Base-by-base conservation (phyloP, 1,140 invertebrate species). In the Solen grandis region DNA sequence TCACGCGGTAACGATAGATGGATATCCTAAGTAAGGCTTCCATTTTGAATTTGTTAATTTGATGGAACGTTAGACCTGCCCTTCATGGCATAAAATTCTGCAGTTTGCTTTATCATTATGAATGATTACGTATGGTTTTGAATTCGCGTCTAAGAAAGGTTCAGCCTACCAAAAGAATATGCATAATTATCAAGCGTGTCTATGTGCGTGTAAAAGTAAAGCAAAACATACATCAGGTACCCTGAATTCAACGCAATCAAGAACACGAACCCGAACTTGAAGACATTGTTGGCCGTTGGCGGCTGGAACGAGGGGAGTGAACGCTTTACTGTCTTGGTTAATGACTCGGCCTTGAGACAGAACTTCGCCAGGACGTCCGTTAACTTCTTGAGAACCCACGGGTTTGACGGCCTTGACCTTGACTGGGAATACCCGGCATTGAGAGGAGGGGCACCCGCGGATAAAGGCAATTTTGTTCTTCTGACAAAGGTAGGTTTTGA, bases 361-460 rank as follows among this genome's bases (percentile, higher is more conserved):
- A 91, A 94, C 87, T 99, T 99, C 87, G 96, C 98, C 4, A 98
- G 98, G 87, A 96, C 97, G 88, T 95, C 97, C 4, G 97, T 98
- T 57, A 96, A 97, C 84, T 99, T 97, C 92, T 93, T 99, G 1
- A 94, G 97, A 33, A 96, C 96, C 85, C 35, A 81, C 55, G 75
- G 62, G 14, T 86, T 88, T 59, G 85, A 88, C 46, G 86, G 86
- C 46, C 77, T 88, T 50, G 85, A 84, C 65, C 41, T 88, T 38
- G 85, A 88, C 63, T 88, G 91, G 90, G 89, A 89, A 84, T 89
- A 84, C 84, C 80, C 88, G 41, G 92, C 92, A 89, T 41, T 33
- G 5, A 36, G 69, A 38, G 81, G 84, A 22, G 62, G 80, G 3
- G 25, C n/a, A 19, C 52, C 54, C 5, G 54, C 36, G 25, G 85